Evolutionary conservation across 2,113 vertebrate species (phyloP), one percentile per base, ranked within the genome.

Genomic region (Cepphus grylle): DNA sequence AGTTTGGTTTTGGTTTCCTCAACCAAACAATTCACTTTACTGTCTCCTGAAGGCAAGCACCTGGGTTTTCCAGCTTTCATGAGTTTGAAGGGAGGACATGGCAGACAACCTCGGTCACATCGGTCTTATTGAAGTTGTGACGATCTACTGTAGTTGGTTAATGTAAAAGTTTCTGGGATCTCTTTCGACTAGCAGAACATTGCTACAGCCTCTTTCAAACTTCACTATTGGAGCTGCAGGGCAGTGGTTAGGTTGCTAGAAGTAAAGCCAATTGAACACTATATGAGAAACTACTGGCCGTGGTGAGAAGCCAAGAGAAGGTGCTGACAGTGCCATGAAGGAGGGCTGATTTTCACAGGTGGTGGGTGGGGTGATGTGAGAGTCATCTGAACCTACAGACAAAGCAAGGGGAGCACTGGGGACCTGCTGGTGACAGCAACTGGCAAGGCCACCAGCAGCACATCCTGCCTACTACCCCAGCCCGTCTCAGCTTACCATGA

Each of bases 381-480:
- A 81, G 27, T 8, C 19, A 62, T 11, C 29, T 29, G 8, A 62
- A 55, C 40, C 47, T 47, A 62, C n/a, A 30, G 40, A 53, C 19
- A 43, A 52, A 55, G 29, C 11, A 70, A n/a, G 16, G 40, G 23
- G 25, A 69, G 19, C 0, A 4, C 18, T 58, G 50, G 18, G 10
- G 27, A 59, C 16, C 50, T 58, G 19, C 18, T 43, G 36, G 30
- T 1, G 1, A 38, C 15, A 38, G 11, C 43, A 52, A 16, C 53
- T n/a, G 34, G 9, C 34, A 61, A 61, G 40, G 34, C 5, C 23
- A 27, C 47, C 34, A 40, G 34, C 36, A 65, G 9, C 43, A 26
- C 3, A 5, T 12, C 42, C 25, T 21, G 25, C 16, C n/a, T 11
- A 18, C 30, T 1, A 1, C 11, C 17, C 8, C 42, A 55, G 8